Percentiles rank a stretch among this genome's conserved stretches.
Conservation (phyloP, 2,113 vertebrate genomes). For the Ptyas mucosa region DNA sequence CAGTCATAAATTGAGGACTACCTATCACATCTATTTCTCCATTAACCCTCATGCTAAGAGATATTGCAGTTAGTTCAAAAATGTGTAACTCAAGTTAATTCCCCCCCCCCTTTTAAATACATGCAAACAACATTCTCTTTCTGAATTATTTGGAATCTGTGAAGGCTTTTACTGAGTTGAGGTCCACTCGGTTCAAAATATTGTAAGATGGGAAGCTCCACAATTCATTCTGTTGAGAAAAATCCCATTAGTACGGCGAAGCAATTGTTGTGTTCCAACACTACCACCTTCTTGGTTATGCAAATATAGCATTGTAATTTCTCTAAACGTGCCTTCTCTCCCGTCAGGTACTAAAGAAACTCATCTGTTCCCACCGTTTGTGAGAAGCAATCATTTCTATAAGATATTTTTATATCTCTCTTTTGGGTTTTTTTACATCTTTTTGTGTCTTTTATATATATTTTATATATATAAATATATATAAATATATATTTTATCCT, state of each 20-base stretch:
- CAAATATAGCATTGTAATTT: background rate
- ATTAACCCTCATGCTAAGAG: background rate
- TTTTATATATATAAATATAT: constrained; percentile 1
- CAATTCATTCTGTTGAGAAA: background rate
- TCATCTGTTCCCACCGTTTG: background rate
- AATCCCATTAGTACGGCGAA: background rate
- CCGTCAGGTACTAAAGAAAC: constrained; percentile 11
- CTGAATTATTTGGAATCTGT: background rate
- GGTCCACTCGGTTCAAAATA: background rate
- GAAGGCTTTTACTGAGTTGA: background rate
- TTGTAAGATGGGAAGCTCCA: background rate
- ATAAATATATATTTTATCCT: constrained; percentile 25
- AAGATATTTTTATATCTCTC: constrained; percentile 8
- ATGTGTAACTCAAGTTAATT: background rate
- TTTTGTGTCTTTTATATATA: constrained; percentile 18
- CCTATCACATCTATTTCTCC: background rate
- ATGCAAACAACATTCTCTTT: background rate
- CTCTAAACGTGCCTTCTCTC: background rate
- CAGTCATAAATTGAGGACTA: background rate
- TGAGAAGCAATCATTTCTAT: constrained; percentile 31
- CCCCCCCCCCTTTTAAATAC: too few relatives aligned
- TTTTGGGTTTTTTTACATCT: background rate
- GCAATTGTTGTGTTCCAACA: background rate
- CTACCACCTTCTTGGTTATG: background rate
- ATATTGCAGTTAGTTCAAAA: background rate